Evolutionary conservation across 2,888 invertebrate species (phyloP), one percentile per base, ranked within the genome.

Genomic region (Dasypogon diadema): DNA sequence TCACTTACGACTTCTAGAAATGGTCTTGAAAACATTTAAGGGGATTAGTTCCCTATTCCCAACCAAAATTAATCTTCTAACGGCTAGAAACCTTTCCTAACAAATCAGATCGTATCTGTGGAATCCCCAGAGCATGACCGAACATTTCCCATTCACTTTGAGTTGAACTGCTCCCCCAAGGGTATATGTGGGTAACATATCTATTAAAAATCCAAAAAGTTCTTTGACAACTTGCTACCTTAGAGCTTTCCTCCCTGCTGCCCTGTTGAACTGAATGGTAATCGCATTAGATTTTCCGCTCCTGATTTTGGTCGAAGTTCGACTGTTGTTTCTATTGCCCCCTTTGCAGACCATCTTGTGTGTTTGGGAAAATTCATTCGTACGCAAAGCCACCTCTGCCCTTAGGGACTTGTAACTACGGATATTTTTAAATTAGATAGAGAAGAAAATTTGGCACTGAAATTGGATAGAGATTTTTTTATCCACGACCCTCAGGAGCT

Each of bases 341-440:
- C 30, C 30, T 30, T 30, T 30, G n/a, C n/a, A 42, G 42, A 42
- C 3, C 42, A 12, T 12, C n/a, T 42, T 42, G 42, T 42, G 34
- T 30, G n/a, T 30, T 30, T 30, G 3, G 8, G 4, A 8, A 30
- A 30, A 30, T 30, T 8, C 30, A 30, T 30, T 30, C 26, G 26
- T 56, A 3, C 26, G 26, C 22, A 34, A 34, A 63, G 37, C 21
- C 18, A 30, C 58, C 30, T 30, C 30, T 30, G 30, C 30, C 63
- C 42, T 6, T 5, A 63, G 63, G 37, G 63, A 42, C 37, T 42
- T 63, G 22, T 37, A 14, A 12, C 22, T 21, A 18, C 18, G 34
- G 46, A 65, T 65, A 24, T 24, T 65, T 48, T 65, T 24, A 46
- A 65, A 65, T 46, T 65, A 48, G 16, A 65, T 24, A 34, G 22